Conservation (phyloP, 1,140 invertebrate species). For the Phthorimaea operculella region DNA sequence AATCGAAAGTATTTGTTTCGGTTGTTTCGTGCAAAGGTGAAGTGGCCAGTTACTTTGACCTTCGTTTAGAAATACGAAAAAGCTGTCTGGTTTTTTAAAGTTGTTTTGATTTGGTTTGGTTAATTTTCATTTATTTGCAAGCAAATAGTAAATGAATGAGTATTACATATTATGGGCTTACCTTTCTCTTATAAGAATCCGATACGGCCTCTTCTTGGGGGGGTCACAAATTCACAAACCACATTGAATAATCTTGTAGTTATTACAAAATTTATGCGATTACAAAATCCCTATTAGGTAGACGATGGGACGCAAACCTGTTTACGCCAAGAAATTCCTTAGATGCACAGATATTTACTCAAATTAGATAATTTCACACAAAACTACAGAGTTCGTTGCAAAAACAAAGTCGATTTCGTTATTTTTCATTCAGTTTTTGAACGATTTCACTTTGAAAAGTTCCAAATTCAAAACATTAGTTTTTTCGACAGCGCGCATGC, state of each 20-base stretch:
- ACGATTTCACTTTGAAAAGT: conserved; percentile 14
- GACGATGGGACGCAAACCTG: conserved; percentile 14
- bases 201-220: no score
- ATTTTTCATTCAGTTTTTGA: conserved; percentile 16
- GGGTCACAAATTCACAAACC: not conserved
- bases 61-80: conserved; percentile 3
- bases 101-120: no score
- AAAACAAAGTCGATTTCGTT: not conserved
- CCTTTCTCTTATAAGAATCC: no score
- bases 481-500: conserved; percentile 24
- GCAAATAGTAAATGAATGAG: no score
- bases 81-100: not conserved
- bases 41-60: not conserved
- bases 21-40: not conserved
- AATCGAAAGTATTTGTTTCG: not conserved
- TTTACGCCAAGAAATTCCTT: conserved; percentile 20
- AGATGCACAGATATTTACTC: not conserved
- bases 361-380: conserved; percentile 10
- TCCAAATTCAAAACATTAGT: conserved; percentile 5
- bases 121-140: no score
- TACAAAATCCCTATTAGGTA: conserved; percentile 22
- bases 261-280: conserved; percentile 22
- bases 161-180: no score
- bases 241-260: not conserved
- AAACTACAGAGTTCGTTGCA: conserved; percentile 1